phyloP scores from a whole-genome alignment of 2,888 invertebrate genomes.

The Mesorhabditis spiculigera region DNA sequence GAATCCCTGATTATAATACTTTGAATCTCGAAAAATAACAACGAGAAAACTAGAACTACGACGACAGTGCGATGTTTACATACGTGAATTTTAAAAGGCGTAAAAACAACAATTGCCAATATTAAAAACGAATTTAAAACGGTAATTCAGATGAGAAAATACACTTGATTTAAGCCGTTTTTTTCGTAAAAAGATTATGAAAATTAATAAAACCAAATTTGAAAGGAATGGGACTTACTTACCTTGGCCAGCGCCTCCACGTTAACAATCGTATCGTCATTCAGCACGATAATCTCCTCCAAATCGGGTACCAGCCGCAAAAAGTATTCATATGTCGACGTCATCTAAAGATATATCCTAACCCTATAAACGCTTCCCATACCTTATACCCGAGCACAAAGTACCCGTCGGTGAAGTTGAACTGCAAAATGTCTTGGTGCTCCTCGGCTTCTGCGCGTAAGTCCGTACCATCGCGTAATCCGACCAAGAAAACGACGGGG shows the following conservation, averaged over 20 bases:
- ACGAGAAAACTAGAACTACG: too few species aligned
- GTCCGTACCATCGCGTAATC: conserved; percentile 25
- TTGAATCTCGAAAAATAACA: too few species aligned
- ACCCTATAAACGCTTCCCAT: background rate
- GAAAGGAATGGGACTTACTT: background rate
- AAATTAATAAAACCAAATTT: background rate
- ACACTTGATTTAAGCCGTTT: too few species aligned
- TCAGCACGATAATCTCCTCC: conserved; percentile 43
- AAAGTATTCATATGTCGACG: conserved; percentile 52
- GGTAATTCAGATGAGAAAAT: too few species aligned
- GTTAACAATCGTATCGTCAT: conserved; percentile 56
- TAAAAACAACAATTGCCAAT: too few species aligned
- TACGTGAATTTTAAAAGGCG: too few species aligned
- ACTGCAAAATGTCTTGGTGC: conserved; percentile 48
- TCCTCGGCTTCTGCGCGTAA: conserved; percentile 28
- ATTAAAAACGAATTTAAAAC: too few species aligned
- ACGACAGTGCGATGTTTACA: too few species aligned
- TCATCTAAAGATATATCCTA: conserved; percentile 38
- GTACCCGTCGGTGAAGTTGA: conserved; percentile 56
- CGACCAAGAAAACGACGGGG: conserved; percentile 38
- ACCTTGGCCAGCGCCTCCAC: conserved; percentile 45
- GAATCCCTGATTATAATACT: too few species aligned
- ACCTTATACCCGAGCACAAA: conserved; percentile 50
- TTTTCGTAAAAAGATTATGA: too few species aligned
- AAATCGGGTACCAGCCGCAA: conserved; percentile 31